A percentile compares a stretch with the other conserved stretches of the same genome.
These are phyloP conservation scores for Trogon melanurus DNA, from an alignment of 2,113 vertebrate genomes.

Conservation along the genomic window DNA sequence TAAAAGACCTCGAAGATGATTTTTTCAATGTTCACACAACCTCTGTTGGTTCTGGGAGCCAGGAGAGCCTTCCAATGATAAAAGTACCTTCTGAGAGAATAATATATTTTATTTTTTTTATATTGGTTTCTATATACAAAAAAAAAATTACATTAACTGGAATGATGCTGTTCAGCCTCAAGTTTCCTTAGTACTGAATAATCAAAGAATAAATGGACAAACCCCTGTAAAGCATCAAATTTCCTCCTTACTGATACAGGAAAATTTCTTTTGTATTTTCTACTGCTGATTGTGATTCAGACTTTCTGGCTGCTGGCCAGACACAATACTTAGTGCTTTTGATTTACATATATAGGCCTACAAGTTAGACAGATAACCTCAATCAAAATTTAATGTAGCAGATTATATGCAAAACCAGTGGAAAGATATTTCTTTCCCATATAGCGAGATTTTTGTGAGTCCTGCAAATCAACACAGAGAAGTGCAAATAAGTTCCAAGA, in stretches of 20 bases:
- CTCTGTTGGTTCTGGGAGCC: neutral
- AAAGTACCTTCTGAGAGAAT: neutral
- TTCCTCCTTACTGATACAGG: neutral
- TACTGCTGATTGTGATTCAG: conserved; percentile 15
- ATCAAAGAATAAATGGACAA: neutral
- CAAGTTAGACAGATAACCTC: conserved; percentile 15
- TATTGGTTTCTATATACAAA: neutral
- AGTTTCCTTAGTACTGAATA: neutral
- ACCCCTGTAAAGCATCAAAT: neutral
- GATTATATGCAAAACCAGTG: neutral
- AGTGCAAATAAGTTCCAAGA: neutral
- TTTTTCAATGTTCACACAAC: neutral
- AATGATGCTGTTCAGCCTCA: neutral
- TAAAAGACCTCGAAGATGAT: neutral
- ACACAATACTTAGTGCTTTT: neutral
- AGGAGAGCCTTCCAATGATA: neutral
- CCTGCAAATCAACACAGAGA: neutral
- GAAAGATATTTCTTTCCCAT: neutral
- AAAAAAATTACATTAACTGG: neutral
- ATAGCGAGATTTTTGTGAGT: neutral
- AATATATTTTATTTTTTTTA: neutral
- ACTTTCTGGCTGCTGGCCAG: conserved; percentile 31
- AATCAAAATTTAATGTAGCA: neutral
- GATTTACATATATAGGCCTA: conserved; percentile 17
- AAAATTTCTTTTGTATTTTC: neutral